Conservation (phyloP, 1,140 invertebrate genomes). For the Tribolium castaneum region DNA sequence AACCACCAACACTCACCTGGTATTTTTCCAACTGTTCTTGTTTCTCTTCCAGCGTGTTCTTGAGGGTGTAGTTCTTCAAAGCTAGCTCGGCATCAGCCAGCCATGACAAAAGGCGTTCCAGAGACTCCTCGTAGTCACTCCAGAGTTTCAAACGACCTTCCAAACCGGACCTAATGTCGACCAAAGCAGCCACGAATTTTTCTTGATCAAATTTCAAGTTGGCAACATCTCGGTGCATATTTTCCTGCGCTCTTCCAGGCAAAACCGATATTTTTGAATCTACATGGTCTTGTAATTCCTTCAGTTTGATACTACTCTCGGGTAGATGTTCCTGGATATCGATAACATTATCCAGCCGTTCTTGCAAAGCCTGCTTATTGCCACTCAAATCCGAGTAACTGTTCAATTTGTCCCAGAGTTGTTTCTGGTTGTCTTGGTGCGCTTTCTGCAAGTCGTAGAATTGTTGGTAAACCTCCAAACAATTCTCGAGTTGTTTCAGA, state of each 20-base stretch:
- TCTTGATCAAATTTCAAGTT: conserved; percentile 83
- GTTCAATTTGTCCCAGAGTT: conserved; percentile 84
- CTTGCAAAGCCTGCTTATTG: conserved; percentile 80
- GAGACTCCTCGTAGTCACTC: conserved; percentile 88
- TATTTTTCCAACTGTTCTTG: conserved; percentile 90
- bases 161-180: conserved; percentile 80
- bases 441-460: conserved; percentile 87
- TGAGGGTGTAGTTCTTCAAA: conserved; percentile 87
- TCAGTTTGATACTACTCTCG: conserved; percentile 79
- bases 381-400: conserved; percentile 84
- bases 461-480: conserved; percentile 82
- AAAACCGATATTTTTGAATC: conserved; percentile 73
- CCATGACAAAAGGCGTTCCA: conserved; percentile 86
- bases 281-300: conserved; percentile 76
- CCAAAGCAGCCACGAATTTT: conserved; percentile 81
- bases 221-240: conserved; percentile 81
- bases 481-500: conserved; percentile 79
- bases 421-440: conserved; percentile 88
- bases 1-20: conserved; percentile 72
- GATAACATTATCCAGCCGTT: conserved; percentile 78
- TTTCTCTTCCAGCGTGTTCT: conserved; percentile 90
- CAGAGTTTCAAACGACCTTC: conserved; percentile 90
- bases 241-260: conserved; percentile 80
- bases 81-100: conserved; percentile 86
- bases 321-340: conserved; percentile 81